Percentiles rank a stretch among this genome's conserved stretches.
Evolutionary conservation across 2,113 vertebrate genomes (phyloP).

Genomic region (Penelope pileata): DNA sequence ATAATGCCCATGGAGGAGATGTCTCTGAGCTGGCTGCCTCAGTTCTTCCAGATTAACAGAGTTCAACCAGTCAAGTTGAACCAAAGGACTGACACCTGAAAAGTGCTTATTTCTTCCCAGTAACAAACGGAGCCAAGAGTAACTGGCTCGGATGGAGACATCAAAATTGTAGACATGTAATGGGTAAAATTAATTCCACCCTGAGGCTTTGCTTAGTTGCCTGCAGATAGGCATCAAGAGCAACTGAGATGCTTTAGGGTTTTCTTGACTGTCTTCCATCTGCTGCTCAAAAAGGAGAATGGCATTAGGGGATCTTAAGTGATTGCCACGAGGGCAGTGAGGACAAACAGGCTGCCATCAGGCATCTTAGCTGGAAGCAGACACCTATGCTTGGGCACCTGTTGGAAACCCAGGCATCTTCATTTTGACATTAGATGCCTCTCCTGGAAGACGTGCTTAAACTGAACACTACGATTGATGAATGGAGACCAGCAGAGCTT

Average conservation of each 20-base stretch:
- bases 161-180: accelerated
- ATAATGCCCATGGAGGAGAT: accelerated
- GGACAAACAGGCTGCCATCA: not conserved
- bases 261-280: not conserved
- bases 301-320: accelerated
- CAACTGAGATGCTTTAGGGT: not conserved
- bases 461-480: not conserved
- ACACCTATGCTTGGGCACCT: not conserved
- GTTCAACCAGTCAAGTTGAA: not conserved
- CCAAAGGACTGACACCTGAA: accelerated
- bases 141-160: not conserved
- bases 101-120: not conserved
- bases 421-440: not conserved
- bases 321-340: not conserved
- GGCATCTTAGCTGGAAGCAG: not conserved
- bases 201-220: not conserved
- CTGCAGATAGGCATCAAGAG: not conserved
- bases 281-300: not conserved
- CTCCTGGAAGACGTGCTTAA: not conserved
- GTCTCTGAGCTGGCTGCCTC: not conserved
- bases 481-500: not conserved
- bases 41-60: not conserved
- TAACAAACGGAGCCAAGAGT: not conserved
- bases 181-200: not conserved
- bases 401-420: not conserved